Evolutionary conservation across 2,113 vertebrate genomes (phyloP).

Genomic region (Taurulus bubalis): DNA sequence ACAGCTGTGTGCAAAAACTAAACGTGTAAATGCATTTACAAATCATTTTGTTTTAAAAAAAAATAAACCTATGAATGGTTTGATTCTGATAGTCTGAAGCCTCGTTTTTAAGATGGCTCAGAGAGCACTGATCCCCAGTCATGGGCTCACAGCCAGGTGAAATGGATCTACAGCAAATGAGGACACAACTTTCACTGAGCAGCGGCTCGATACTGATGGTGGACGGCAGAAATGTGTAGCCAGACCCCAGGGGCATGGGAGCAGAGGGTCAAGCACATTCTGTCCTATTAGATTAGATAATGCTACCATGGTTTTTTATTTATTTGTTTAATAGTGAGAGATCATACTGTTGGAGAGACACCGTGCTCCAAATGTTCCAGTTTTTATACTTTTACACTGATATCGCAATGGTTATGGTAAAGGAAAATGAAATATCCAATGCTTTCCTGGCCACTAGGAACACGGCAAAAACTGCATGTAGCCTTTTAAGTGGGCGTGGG

Average conservation of each 20-base stretch:
- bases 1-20: not conserved
- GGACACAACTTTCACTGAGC: conserved; percentile 16
- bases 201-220: conserved; percentile 33
- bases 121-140: conserved; percentile 37
- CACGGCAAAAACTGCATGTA: not conserved
- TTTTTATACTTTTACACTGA: not conserved
- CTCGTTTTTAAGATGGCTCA: conserved; percentile 1
- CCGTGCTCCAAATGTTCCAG: not conserved
- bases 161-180: conserved; percentile 43
- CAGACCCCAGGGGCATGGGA: not conserved
- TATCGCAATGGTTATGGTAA: not conserved
- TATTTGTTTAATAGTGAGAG: not conserved
- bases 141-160: conserved; percentile 33
- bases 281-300: conserved; percentile 11
- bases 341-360: not conserved
- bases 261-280: conserved; percentile 9
- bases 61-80: too few relatives aligned
- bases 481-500: not conserved
- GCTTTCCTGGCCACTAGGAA: not conserved
- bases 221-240: conserved; percentile 1
- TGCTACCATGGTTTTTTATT: not conserved
- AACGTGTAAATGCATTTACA: not conserved
- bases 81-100: conserved; percentile 3
- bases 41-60: not conserved
- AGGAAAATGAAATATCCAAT: not conserved